A percentile compares a stretch with the other conserved stretches of the same genome.
phyloP scores from a whole-genome alignment of 2,113 vertebrate genomes.

The Perca flavescens region DNA sequence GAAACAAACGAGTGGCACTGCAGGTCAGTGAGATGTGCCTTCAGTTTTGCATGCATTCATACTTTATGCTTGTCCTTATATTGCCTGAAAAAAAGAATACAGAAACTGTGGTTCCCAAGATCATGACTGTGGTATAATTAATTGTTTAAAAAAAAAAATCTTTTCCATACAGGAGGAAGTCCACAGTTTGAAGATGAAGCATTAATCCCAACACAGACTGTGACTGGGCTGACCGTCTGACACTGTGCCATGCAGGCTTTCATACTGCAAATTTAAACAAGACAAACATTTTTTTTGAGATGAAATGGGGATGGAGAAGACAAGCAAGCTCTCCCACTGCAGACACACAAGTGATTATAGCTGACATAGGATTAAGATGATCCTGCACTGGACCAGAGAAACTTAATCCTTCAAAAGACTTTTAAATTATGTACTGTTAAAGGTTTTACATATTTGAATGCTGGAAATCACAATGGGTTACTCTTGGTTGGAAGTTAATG shows the following conservation, averaged over 20 bases:
- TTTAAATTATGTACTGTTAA: constrained; percentile 24
- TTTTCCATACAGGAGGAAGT: constrained; percentile 79
- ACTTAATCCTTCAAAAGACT: constrained; percentile 21
- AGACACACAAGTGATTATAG: constrained; percentile 2
- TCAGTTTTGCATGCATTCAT: constrained; percentile 10
- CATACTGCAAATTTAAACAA: constrained; percentile 30
- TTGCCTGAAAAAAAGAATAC: neutral
- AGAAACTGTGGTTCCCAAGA: constrained; percentile 9
- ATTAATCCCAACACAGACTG: constrained; percentile 45
- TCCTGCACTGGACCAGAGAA: neutral
- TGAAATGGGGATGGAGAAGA: neutral
- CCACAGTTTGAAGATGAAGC: constrained; percentile 65
- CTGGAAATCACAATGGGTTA: constrained; percentile 44
- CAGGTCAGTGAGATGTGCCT: constrained; percentile 71
- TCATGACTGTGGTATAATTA: neutral
- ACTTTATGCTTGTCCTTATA: neutral
- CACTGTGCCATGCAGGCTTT: neutral
- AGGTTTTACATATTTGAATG: constrained; percentile 27
- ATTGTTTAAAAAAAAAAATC: neutral
- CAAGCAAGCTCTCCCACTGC: neutral
- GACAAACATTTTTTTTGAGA: constrained; percentile 33
- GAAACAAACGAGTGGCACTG: constrained; percentile 75
- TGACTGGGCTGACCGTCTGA: constrained; percentile 25
- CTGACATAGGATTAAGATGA: neutral
- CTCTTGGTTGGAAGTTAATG: neutral